These are phyloP conservation scores for Erpobdella octoculata DNA, from an alignment of 2,888 invertebrate genomes.

Conservation along the genomic window DNA sequence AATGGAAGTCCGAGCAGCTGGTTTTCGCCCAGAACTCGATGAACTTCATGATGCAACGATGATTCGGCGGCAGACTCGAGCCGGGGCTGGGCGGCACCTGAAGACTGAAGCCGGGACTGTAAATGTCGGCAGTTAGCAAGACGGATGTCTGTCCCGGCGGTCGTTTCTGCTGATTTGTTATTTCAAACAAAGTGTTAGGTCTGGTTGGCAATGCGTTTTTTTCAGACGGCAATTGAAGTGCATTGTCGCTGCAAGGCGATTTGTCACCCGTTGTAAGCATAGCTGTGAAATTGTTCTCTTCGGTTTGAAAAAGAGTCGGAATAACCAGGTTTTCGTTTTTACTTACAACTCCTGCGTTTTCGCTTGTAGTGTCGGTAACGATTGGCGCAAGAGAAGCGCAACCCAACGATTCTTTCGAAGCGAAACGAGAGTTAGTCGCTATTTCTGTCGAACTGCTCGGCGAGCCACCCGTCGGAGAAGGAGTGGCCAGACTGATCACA, in stretches of 20 bases:
- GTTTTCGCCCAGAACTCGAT: slow-evolving; percentile 49
- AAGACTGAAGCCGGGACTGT: slow-evolving; percentile 31
- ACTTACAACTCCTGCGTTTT: neutral
- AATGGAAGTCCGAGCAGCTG: slow-evolving; percentile 47
- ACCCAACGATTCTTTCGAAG: neutral
- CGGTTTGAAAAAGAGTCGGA: neutral
- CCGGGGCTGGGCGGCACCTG: slow-evolving; percentile 34
- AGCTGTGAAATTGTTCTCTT: neutral
- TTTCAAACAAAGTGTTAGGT: slow-evolving; percentile 1
- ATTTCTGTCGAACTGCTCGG: neutral
- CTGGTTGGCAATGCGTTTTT: neutral
- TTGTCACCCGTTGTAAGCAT: neutral
- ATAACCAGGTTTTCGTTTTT: neutral
- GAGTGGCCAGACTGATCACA: slow-evolving; percentile 9
- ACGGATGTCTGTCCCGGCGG: neutral
- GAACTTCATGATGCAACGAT: slow-evolving; percentile 45
- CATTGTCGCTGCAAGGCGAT: neutral
- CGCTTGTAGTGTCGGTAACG: neutral
- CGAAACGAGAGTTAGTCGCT: neutral
- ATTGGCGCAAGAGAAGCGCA: neutral
- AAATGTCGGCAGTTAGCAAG: slow-evolving; percentile 19
- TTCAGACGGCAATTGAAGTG: neutral
- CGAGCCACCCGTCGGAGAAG: slow-evolving; percentile 5
- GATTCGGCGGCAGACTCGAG: slow-evolving; percentile 45
- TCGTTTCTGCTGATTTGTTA: neutral